phyloP scores from a whole-genome alignment of 2,888 invertebrate species.

The Scrobipalpa costella region DNA sequence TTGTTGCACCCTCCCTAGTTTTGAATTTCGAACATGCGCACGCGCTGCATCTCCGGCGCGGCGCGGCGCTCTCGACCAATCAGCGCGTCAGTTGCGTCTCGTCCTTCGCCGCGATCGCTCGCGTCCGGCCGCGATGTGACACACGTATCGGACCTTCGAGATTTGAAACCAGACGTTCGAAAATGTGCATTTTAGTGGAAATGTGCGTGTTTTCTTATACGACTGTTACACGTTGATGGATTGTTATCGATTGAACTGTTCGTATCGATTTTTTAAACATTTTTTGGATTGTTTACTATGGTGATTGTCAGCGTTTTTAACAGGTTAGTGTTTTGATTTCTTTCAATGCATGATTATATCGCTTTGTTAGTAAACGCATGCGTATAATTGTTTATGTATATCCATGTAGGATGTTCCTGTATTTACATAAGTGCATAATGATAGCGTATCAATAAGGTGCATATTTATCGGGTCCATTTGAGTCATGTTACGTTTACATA shows the following conservation, averaged over 20 bases:
- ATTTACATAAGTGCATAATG: slow-evolving; percentile 14
- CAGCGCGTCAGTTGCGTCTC: slow-evolving; percentile 59
- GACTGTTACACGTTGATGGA: slow-evolving; percentile 55
- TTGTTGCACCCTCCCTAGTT: slow-evolving; percentile 31
- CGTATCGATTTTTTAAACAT: slow-evolving; percentile 40
- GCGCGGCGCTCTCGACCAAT: slow-evolving; percentile 49
- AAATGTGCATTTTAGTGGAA: slow-evolving; percentile 67
- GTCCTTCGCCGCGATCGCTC: slow-evolving; percentile 47
- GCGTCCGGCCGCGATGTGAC: slow-evolving; percentile 53
- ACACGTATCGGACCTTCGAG: slow-evolving; percentile 46
- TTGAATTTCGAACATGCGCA: slow-evolving; percentile 44
- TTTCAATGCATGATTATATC: slow-evolving; percentile 22
- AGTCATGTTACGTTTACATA: slow-evolving; percentile 1
- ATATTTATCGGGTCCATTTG: background rate
- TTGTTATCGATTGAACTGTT: slow-evolving; percentile 43
- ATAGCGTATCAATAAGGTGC: slow-evolving; percentile 19
- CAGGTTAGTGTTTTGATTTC: slow-evolving; percentile 60
- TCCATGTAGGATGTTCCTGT: slow-evolving; percentile 4
- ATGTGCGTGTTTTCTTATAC: slow-evolving; percentile 59
- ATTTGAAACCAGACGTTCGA: slow-evolving; percentile 49
- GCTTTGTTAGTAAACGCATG: background rate
- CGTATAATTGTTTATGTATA: slow-evolving; percentile 5
- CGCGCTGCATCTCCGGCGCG: slow-evolving; percentile 56
- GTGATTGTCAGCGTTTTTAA: slow-evolving; percentile 79
- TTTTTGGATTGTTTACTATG: slow-evolving; percentile 75